These are phyloP conservation scores for Gambusia yucatana DNA, from an alignment of 2,797 vertebrate genomes.

Conservation along the genomic window DNA sequence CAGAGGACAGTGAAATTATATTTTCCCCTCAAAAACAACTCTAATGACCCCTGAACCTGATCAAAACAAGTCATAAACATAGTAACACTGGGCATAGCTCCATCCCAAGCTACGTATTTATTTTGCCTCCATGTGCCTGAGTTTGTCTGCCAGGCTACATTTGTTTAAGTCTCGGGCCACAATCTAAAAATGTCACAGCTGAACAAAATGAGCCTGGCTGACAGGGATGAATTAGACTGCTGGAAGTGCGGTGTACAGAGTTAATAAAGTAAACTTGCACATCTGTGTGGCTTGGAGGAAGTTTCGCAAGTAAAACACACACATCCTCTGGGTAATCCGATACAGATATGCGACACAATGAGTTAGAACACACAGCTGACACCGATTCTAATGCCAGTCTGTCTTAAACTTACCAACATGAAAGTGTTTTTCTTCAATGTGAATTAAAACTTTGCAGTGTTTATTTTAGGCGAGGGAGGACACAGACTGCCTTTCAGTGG, in stretches of 20 bases:
- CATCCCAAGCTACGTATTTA: constrained; percentile 37
- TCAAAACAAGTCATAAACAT: constrained; percentile 40
- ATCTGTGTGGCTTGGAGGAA: neutral
- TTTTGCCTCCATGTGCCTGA: constrained; percentile 60
- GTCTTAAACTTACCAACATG: constrained; percentile 5
- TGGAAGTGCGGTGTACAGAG: constrained; percentile 35
- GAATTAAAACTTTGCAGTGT: constrained; percentile 6
- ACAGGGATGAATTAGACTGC: constrained; percentile 58
- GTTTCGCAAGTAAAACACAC: constrained; percentile 35
- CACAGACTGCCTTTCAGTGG: constrained; percentile 20
- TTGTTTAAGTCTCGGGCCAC: constrained; percentile 44
- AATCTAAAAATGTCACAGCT: constrained; percentile 64
- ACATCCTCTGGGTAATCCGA: neutral
- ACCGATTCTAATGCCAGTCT: neutral
- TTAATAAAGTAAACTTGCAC: constrained; percentile 61
- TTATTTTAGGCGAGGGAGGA: constrained; percentile 18
- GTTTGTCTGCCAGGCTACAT: constrained; percentile 60
- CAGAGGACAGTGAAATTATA: constrained; percentile 19
- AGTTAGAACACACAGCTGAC: constrained; percentile 2
- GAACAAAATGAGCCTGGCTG: constrained; percentile 58
- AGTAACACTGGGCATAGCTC: constrained; percentile 32
- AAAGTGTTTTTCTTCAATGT: neutral
- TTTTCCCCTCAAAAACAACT: constrained; percentile 18
- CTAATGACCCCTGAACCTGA: constrained; percentile 58
- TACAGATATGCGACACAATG: neutral